Evolutionary conservation across 2,888 invertebrate genomes (phyloP), one percentile per base, ranked within the genome.

Genomic region (Halocaridina rubra): DNA sequence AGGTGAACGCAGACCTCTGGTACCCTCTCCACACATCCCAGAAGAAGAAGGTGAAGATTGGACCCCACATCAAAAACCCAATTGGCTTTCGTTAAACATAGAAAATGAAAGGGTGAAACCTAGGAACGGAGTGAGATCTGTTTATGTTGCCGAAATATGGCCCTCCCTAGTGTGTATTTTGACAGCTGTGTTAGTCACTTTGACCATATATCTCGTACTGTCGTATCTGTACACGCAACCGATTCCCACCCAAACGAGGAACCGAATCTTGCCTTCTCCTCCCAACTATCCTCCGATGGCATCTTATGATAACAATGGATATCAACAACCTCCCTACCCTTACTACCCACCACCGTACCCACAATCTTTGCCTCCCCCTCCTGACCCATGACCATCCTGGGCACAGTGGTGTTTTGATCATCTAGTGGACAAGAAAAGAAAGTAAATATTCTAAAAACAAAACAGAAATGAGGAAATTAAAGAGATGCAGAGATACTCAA

Each of bases 121-220:
- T 16, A 27, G 78, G 69, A n/a, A n/a, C 10, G 30, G 33, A 2
- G 0, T 57, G 53, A 84, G 72, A 16, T 39, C 77, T 2, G 81
- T 82, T 24, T 85, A 87, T 53, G 87, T 87, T 10, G 84, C 85
- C 0, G 87, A 87, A 46, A 76, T 85, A 10, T 87, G 85, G 85
- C 87, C 87, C 2, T 81, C 85, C 16, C 75, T 87, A n/a, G 76
- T 85, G 27, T 87, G 87, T 57, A 74, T 87, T 64, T 71, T 87
- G 46, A 81, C 84, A 2, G 87, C 87, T 0, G 79, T 85, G 5
- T 72, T 81, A 24, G 71, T 87, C 27, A 85, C 87, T 2, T 75
- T 85, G 7, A 53, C 71, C 8, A 59, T 87, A 8, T 87, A 75
- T 77, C 30, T 87, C 29, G 30, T 81, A 7, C 53, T 87, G 27